Conservation (phyloP, 2,113 vertebrate genomes). For the Cephalopterus ornatus region DNA sequence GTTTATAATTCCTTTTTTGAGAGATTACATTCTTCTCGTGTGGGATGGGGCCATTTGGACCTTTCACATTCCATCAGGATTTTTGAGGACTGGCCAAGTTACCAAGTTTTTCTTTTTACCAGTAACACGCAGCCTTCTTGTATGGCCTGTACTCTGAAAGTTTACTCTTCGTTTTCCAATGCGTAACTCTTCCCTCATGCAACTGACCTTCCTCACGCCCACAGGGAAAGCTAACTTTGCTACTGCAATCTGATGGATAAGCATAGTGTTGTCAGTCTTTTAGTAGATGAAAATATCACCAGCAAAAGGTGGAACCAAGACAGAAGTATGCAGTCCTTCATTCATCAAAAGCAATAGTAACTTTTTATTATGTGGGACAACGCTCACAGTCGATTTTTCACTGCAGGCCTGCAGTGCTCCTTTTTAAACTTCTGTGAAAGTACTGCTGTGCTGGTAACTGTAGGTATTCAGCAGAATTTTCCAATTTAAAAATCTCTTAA, state of each 20-base stretch:
- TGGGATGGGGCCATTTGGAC: neutral
- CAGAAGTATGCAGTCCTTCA: neutral
- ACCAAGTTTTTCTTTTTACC: neutral
- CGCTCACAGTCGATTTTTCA: neutral
- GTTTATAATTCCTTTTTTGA: constrained; percentile 50
- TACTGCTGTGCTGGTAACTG: neutral
- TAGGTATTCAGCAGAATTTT: neutral
- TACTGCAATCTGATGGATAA: neutral
- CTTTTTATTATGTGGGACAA: neutral
- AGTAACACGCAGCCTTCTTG: neutral
- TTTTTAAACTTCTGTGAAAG: neutral
- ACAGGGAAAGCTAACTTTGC: neutral
- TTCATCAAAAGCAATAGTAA: neutral
- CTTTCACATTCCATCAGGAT: constrained; percentile 28
- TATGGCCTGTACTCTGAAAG: neutral
- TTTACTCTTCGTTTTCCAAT: neutral
- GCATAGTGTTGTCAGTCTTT: neutral
- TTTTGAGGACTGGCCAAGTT: constrained; percentile 49
- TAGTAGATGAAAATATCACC: neutral
- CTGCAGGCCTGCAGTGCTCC: neutral
- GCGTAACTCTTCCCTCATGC: neutral
- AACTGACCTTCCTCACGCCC: neutral
- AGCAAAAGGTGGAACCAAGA: neutral
- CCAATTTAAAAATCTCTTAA: neutral
- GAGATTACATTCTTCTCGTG: constrained; percentile 30